Evolutionary conservation across 2,113 vertebrate genomes (phyloP).

Genomic region (Cyphomyrus plagiostoma): DNA sequence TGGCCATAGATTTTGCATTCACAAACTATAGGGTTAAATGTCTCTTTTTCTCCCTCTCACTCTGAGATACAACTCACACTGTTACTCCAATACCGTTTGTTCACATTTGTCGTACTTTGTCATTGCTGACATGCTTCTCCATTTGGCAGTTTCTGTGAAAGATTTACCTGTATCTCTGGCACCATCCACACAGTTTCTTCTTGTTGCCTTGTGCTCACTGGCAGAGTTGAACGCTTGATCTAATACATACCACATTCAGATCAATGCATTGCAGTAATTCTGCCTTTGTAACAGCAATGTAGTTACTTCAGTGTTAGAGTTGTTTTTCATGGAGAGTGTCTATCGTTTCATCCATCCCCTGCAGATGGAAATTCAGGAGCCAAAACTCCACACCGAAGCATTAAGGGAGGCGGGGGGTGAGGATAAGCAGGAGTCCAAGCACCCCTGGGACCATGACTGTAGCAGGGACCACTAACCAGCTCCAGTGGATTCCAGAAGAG

Average conservation of each 20-base stretch:
- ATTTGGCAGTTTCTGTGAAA: neutral
- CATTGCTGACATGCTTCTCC: neutral
- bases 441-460: neutral
- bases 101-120: neutral
- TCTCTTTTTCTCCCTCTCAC: neutral
- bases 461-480: constrained; percentile 61
- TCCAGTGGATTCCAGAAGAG: constrained; percentile 48
- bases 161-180: neutral
- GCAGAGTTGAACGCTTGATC: neutral
- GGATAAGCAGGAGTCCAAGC: neutral
- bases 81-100: neutral
- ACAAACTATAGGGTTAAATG: neutral
- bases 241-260: neutral
- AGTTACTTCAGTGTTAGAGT: neutral
- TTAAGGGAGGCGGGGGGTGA: neutral
- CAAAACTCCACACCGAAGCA: neutral
- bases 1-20: neutral
- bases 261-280: neutral
- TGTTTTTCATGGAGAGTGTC: neutral
- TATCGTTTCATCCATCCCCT: neutral
- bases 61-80: neutral
- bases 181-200: neutral
- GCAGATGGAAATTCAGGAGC: neutral
- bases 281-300: neutral
- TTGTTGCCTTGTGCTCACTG: neutral